Base-by-base conservation (phyloP, 1,140 invertebrate species). In the Trialeurodes vaporariorum region DNA sequence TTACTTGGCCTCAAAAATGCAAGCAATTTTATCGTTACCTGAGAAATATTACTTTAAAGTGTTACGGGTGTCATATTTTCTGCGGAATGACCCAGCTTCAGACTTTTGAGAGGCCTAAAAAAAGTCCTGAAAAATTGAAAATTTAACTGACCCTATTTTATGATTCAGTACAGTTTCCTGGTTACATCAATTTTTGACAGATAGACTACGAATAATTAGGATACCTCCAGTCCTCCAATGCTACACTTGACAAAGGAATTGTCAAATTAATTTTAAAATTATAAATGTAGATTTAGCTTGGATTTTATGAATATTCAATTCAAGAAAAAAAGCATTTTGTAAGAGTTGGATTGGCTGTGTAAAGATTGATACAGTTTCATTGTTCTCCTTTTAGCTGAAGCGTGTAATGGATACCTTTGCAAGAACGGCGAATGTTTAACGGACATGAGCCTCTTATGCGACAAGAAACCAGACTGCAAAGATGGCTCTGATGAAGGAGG, bases 401-500 rank as follows among this genome's bases (percentile, higher is more conserved):
- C 24, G 26, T 72, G 72, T 66, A 72, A 70, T 64, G 76, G 79
- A 69, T 80, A 78, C 71, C 71, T 77, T 70, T 80, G 79, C 72
- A 75, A 73, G 26, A 76, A 75, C n/a, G 76, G 77, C n/a, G 72
- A 76, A 63, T 81, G 80, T 69, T 76, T 81, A 62, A 70, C 76
- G 22, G 34, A 49, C 17, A 69, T 67, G 26, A 58, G 63, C 24
- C 65, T 65, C 63, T 72, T 73, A 12, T 75, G 74, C 61, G 65
- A 75, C 63, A 68, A 70, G 13, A 64, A 70, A n/a, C 60, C 59
- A 13, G 70, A 75, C 63, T 75, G 74, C 64, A 58, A 61, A 26
- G 74, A 75, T 61, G 65, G 68, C 21, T 68, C 68, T 26, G 74
- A 75, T 64, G 74, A 75, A 71, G 70, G 72, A 27, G 70, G 68